These are phyloP conservation scores for Cyphomyrus plagiostoma DNA, from an alignment of 2,113 vertebrate genomes.

Conservation along the genomic window DNA sequence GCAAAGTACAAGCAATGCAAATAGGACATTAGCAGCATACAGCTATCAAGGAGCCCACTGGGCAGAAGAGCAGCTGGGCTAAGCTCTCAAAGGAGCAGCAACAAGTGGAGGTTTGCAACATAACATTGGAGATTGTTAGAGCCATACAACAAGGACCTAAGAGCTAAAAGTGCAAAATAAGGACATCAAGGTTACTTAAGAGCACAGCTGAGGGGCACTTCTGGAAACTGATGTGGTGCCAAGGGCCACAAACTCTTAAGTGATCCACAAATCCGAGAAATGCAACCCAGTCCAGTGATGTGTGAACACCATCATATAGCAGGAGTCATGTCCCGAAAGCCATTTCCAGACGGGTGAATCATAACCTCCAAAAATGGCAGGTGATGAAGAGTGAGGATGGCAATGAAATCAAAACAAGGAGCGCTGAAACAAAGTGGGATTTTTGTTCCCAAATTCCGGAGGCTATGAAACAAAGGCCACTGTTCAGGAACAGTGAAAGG, in stretches of 20 bases:
- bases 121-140: no score
- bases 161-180: neutral
- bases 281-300: neutral
- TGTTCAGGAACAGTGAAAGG: neutral
- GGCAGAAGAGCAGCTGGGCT: neutral
- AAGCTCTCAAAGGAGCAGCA: neutral
- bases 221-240: neutral
- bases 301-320: neutral
- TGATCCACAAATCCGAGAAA: neutral
- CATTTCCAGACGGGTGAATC: neutral
- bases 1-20: neutral
- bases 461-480: neutral
- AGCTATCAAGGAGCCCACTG: neutral
- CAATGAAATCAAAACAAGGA: neutral
- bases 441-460: neutral
- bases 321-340: neutral
- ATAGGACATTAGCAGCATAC: neutral
- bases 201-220: neutral
- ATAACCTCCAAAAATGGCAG: neutral
- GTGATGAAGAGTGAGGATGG: neutral
- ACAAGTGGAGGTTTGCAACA: neutral
- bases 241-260: neutral
- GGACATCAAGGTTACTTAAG: neutral
- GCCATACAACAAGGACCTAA: neutral
- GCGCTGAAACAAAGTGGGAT: neutral